Percentiles rank a stretch among this genome's conserved stretches.
Evolutionary conservation across 2,797 vertebrate genomes (phyloP).

Genomic region (Onychomys torridus): DNA sequence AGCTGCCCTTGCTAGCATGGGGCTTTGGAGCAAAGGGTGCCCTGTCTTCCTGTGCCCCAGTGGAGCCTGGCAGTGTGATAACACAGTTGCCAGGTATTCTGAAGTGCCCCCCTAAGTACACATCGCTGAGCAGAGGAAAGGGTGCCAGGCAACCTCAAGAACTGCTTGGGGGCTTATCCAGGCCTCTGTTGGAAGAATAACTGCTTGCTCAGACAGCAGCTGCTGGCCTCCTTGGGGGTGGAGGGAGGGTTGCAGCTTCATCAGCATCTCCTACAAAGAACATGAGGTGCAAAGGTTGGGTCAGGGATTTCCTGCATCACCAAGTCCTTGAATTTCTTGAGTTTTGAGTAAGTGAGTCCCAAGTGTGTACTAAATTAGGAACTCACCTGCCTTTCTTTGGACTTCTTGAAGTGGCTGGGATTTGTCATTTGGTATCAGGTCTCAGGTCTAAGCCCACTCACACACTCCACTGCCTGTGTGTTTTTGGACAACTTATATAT

Average conservation of each 20-base stretch:
- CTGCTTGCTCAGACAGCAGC: background rate
- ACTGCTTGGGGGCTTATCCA: background rate
- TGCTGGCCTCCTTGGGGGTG: background rate
- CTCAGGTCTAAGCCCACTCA: background rate
- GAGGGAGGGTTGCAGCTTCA: background rate
- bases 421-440: background rate
- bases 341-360: background rate
- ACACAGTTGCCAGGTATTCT: background rate
- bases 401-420: background rate
- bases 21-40: background rate
- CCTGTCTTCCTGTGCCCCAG: background rate
- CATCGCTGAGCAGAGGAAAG: background rate
- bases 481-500: background rate
- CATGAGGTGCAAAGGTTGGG: background rate
- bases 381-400: background rate
- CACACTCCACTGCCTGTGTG: background rate
- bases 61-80: background rate
- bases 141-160: fast-evolving
- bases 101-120: background rate
- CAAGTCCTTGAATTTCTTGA: background rate
- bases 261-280: background rate
- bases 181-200: background rate
- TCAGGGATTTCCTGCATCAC: background rate
- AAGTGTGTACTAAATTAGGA: background rate
- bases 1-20: background rate